Base-by-base conservation (phyloP, 2,888 invertebrate species). In the Gastracanthus pulcherrimus region DNA sequence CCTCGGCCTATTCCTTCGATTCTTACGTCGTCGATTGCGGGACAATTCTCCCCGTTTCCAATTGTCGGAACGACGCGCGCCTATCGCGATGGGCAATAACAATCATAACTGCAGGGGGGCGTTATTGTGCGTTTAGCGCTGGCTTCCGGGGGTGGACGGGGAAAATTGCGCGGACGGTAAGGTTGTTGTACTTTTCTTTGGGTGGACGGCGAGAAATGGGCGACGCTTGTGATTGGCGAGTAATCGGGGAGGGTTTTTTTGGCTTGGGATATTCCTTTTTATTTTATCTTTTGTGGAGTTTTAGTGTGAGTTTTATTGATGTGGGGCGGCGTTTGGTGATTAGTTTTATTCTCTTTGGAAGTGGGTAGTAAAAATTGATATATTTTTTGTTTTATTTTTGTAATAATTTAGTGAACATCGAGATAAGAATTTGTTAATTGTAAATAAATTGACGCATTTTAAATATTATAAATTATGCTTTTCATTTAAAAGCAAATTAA, bases 21-120 rank as follows among this genome's bases (percentile, higher is more conserved):
- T 45, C 45, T 55, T 26, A 55, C 23, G 26, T 55, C 11, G 55
- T 1, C 26, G 11, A 16, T 16, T 45, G 7, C 23, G 55, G 55
- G 55, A 62, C 34, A 62, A 34, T n/a, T 9, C n/a, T n/a, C 34
- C 36, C 87, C 87, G 86, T 83, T 87, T 86, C 86, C 86, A 89
- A 89, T 89, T 87, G 86, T 85, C 85, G 86, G 84, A 88, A 89
- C 84, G 87, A 88, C 87, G 60, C 36, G n/a, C 55, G 23, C 29
- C 34, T 5, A 23, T 48, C 31, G 36, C 58, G 36, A 60, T 36
- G n/a, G n/a, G n/a, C n/a, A 86, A 58, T 70, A 69, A 76, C 60
- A 60, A 69, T 13, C 26, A 26, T 55, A 55, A 48, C 19, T 19
- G 34, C 31, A 5, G 19, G 62, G 19, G 19, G 48, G 41, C 4